Conservation (phyloP, 2,888 invertebrate species). For the Pherbina coryleti region DNA sequence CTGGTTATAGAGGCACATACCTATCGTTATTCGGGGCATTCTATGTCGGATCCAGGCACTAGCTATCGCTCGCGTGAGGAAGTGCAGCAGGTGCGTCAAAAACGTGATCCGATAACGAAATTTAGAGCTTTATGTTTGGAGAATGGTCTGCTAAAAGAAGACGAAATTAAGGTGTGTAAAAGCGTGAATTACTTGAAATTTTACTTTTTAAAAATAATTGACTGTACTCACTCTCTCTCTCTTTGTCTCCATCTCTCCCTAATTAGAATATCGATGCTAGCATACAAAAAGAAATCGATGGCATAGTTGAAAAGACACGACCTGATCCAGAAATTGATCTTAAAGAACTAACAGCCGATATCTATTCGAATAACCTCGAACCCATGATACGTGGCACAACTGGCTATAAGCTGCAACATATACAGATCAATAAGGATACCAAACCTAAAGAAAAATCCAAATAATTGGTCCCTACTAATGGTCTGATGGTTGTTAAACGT, state of each 20-base stretch:
- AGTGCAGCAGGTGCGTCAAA: conserved; percentile 78
- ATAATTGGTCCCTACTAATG: too few relatives aligned
- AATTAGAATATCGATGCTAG: conserved; percentile 82
- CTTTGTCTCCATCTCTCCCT: not conserved
- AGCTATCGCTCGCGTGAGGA: conserved; percentile 86
- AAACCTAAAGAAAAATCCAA: too few relatives aligned
- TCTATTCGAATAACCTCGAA: conserved; percentile 78
- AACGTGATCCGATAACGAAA: conserved; percentile 93
- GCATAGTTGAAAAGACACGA: conserved; percentile 79
- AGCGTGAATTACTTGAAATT: not conserved
- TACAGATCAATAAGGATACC: not conserved
- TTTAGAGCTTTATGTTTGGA: conserved; percentile 79
- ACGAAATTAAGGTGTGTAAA: conserved; percentile 84
- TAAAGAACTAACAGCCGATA: conserved; percentile 82
- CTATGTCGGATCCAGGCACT: conserved; percentile 85
- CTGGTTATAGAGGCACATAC: conserved; percentile 92
- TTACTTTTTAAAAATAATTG: not conserved
- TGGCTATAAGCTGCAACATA: conserved; percentile 45
- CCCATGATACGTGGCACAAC: conserved; percentile 74
- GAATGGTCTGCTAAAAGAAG: conserved; percentile 78
- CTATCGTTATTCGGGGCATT: conserved; percentile 83
- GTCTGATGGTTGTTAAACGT: not conserved
- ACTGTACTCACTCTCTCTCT: too few relatives aligned
- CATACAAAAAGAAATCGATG: conserved; percentile 84
- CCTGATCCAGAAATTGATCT: conserved; percentile 81